Evolutionary conservation across 2,888 invertebrate species (phyloP).

Genomic region (Nysson spinosus): DNA sequence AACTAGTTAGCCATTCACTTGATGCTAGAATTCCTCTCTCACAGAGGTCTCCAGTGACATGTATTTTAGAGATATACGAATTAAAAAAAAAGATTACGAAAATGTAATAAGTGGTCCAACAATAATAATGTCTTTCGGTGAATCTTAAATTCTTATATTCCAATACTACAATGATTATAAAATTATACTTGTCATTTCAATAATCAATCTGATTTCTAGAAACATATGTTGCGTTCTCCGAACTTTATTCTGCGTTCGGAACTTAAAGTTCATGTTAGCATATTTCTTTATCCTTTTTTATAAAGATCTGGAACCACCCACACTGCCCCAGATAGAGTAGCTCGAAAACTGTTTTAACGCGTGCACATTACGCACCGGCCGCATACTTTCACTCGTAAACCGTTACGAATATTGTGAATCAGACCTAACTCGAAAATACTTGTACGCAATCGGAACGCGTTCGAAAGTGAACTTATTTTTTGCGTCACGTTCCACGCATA

Average conservation of each 20-base stretch:
- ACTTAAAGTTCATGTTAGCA: neutral
- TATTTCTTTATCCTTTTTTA: conserved; percentile 17
- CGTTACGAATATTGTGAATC: conserved; percentile 18
- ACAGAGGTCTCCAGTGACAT: conserved; percentile 50
- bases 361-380: conserved; percentile 42
- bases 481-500: neutral
- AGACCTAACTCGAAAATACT: conserved; percentile 27
- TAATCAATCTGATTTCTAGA: too few relatives aligned
- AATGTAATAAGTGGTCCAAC: too few relatives aligned
- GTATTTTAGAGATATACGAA: neutral
- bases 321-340: conserved; percentile 35
- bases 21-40: conserved; percentile 41
- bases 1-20: conserved; percentile 55
- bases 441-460: conserved; percentile 27
- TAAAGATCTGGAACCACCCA: conserved; percentile 42
- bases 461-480: conserved; percentile 35
- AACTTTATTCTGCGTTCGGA: too few relatives aligned
- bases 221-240: too few relatives aligned
- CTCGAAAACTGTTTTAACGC: conserved; percentile 25
- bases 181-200: too few relatives aligned
- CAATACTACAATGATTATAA: too few relatives aligned
- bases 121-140: too few relatives aligned
- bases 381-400: conserved; percentile 52
- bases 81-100: neutral
- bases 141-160: too few relatives aligned